These are phyloP conservation scores for Cyphomyrus discorhynchus DNA, from an alignment of 2,113 vertebrate species.

Conservation along the genomic window DNA sequence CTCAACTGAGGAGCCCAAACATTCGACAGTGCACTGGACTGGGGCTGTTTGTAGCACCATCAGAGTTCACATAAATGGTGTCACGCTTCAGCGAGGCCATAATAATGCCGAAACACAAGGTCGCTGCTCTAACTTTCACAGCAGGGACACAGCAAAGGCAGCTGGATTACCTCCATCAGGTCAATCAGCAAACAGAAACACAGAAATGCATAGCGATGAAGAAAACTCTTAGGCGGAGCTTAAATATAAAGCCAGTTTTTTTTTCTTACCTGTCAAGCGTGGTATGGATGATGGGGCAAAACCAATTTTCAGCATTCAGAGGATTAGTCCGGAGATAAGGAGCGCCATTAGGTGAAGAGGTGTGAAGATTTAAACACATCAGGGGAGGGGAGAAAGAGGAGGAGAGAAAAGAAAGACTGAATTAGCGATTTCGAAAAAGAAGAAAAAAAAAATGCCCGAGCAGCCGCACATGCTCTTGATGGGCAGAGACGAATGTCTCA, in stretches of 20 bases:
- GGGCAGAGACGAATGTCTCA: not conserved
- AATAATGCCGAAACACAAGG: not conserved
- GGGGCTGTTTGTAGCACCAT: not conserved
- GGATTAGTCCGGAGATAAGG: not conserved
- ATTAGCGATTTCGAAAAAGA: not conserved
- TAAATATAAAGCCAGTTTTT: conserved; percentile 4
- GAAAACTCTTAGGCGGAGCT: not conserved
- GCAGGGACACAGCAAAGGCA: not conserved
- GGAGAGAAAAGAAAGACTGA: not conserved
- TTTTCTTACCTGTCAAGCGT: conserved; percentile 16
- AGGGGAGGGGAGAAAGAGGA: not conserved
- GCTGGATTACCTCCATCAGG: not conserved
- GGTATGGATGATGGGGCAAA: not conserved
- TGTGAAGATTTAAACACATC: not conserved
- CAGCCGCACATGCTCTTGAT: not conserved
- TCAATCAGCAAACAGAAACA: not conserved
- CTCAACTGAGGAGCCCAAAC: not conserved
- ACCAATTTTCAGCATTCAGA: conserved; percentile 7
- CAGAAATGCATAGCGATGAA: not conserved
- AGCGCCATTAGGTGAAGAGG: not conserved
- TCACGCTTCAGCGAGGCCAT: not conserved
- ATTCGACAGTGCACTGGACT: not conserved
- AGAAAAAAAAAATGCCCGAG: no score
- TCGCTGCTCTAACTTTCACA: not conserved
- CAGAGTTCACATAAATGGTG: not conserved